phyloP scores from a whole-genome alignment of 2,113 vertebrate species.

The Delphinus delphis region DNA sequence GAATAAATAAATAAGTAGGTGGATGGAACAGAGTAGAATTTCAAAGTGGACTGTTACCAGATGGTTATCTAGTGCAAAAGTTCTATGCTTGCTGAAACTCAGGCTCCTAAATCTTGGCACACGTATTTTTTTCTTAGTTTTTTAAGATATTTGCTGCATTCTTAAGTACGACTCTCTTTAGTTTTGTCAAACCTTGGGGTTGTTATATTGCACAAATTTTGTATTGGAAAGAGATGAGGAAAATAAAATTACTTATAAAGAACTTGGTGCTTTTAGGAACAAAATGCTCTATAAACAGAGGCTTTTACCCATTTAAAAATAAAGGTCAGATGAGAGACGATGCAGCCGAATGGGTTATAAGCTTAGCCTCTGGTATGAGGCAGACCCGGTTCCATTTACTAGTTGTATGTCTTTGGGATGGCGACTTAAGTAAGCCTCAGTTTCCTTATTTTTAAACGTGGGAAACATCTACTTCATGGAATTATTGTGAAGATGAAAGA shows the following conservation, averaged over 20 bases:
- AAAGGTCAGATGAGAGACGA: not conserved
- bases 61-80: not conserved
- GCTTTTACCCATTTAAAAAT: not conserved
- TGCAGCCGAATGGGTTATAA: not conserved
- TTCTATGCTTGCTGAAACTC: not conserved
- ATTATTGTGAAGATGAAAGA: not conserved
- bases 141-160: not conserved
- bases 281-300: not conserved
- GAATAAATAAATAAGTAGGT: not conserved
- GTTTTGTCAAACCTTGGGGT: not conserved
- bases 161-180: not conserved
- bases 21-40: not conserved
- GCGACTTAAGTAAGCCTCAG: not conserved
- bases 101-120: not conserved
- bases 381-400: not conserved
- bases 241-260: not conserved
- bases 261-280: not conserved
- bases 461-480: not conserved
- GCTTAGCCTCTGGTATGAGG: not conserved
- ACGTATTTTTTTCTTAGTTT: not conserved
- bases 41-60: not conserved
- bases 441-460: not conserved
- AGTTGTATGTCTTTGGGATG: not conserved
- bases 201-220: not conserved
- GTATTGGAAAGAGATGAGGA: constrained; percentile 19